Base-by-base conservation (phyloP, 2,113 vertebrate genomes). In the Porphyrio hochstetteri region DNA sequence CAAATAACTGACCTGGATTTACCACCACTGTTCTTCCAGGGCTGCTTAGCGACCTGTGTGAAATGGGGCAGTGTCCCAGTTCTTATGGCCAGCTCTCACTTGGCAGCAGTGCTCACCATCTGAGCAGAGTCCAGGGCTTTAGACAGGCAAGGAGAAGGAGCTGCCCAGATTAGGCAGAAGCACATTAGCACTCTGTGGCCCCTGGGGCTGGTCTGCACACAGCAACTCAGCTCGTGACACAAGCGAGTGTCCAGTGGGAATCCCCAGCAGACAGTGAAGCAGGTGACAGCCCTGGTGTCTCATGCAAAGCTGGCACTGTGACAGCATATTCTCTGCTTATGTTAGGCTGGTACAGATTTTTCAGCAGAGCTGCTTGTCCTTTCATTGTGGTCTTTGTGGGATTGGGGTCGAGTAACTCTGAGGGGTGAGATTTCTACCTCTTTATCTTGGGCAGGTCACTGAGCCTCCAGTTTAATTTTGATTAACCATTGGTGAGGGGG, bases 161-260 rank as follows among this genome's bases (percentile, higher is more conserved):
- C 70, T 95, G 74, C 55, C 75, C 36, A 5, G 46, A 1, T 82
- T 17, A 82, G 91, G 61, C 7, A 4, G 60, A 50, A 74, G 72
- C 8, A 0, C 52, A 7, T 72, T 21, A n/a, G 69, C 20, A 55
- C 35, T 6, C 18, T 20, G 68, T 0, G 1, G 57, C 16, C 24
- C 20, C 76, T 9, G 16, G 50, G 50, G n/a, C 23, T 68, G 23
- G 36, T 53, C 19, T 16, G 44, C 61, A 38, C 61, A 8, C 24
- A 0, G 29, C 5, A 5, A 7, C 63, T 28, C 0, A 0, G 57
- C 74, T 40, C 20, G 17, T 69, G 90, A 44, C 5, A 0, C 33
- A 8, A 6, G 21, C 0, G 3, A 17, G 61, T 17, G 55, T 55
- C 63, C 29, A 0, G 60, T 5, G 35, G 95, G 53, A 81, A 75